phyloP scores from a whole-genome alignment of 2,113 vertebrate genomes.

The Meleagris gallopavo region DNA sequence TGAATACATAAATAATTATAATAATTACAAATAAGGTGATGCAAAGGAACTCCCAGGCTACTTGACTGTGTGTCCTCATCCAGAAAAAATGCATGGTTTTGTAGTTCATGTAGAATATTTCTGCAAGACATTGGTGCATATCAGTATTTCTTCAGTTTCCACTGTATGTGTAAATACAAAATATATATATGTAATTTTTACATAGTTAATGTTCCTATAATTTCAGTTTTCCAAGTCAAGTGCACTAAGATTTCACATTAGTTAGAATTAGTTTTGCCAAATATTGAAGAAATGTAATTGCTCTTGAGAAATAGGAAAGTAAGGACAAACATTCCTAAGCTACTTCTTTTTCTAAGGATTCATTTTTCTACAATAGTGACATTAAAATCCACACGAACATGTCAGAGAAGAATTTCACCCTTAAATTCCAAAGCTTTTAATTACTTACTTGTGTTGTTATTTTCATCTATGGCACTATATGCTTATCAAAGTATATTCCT shows the following conservation, averaged over 20 bases:
- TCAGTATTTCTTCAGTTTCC: neutral
- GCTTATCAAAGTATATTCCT: constrained; percentile 66
- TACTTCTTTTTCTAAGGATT: neutral
- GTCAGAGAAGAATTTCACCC: neutral
- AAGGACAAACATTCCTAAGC: neutral
- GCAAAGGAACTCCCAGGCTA: neutral
- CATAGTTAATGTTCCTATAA: neutral
- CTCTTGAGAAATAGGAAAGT: neutral
- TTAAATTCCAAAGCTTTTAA: constrained; percentile 35
- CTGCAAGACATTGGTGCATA: fast-evolving
- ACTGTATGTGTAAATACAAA: neutral
- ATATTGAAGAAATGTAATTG: neutral
- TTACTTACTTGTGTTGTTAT: constrained; percentile 36
- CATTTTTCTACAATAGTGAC: neutral
- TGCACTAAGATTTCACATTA: neutral
- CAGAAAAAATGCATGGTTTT: neutral
- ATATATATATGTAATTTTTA: neutral
- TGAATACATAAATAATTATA: neutral
- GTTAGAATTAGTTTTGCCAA: neutral
- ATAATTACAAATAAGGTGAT: neutral
- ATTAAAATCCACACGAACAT: neutral
- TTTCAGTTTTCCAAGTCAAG: neutral
- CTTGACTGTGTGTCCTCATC: neutral
- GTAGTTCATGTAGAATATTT: neutral
- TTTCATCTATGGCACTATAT: constrained; percentile 51